phyloP scores from a whole-genome alignment of 2,888 invertebrate species.

The Malthinus flaveolus region DNA sequence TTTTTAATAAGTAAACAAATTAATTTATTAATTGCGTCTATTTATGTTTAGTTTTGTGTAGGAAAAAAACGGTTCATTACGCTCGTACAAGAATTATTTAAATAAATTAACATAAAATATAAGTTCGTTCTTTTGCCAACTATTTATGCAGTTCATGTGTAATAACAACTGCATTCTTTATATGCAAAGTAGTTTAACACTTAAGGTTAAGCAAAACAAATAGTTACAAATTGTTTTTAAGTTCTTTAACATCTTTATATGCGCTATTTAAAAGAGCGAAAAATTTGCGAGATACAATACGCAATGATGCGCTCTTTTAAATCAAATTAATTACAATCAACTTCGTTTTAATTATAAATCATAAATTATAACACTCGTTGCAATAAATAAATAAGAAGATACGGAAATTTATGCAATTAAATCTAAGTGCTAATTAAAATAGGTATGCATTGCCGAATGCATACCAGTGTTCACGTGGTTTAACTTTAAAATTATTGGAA shows the following conservation, averaged over 20 bases:
- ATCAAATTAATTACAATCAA: no score
- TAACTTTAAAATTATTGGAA: no score
- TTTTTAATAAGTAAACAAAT: conserved; percentile 3
- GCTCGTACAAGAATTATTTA: conserved; percentile 21
- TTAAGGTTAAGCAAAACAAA: conserved; percentile 33
- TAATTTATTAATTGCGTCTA: conserved; percentile 16
- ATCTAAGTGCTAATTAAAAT: no score
- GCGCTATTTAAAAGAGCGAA: background rate
- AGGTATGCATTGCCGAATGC: no score
- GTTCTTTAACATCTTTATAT: conserved; percentile 31
- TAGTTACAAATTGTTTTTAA: conserved; percentile 36
- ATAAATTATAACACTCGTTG: no score
- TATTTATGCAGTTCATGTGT: conserved; percentile 25
- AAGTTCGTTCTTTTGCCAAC: conserved; percentile 7
- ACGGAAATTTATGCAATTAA: no score
- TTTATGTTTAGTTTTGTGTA: background rate
- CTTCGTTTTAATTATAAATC: no score
- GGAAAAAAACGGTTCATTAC: conserved; percentile 26
- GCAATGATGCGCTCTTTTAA: no score
- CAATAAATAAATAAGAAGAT: no score
- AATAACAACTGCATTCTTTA: conserved; percentile 33
- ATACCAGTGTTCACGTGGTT: no score
- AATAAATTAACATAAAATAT: conserved; percentile 24
- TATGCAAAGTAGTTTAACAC: conserved; percentile 36
- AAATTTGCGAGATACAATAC: no score